Evolutionary conservation across 2,797 vertebrate species (phyloP).

Genomic region (Onychomys torridus): DNA sequence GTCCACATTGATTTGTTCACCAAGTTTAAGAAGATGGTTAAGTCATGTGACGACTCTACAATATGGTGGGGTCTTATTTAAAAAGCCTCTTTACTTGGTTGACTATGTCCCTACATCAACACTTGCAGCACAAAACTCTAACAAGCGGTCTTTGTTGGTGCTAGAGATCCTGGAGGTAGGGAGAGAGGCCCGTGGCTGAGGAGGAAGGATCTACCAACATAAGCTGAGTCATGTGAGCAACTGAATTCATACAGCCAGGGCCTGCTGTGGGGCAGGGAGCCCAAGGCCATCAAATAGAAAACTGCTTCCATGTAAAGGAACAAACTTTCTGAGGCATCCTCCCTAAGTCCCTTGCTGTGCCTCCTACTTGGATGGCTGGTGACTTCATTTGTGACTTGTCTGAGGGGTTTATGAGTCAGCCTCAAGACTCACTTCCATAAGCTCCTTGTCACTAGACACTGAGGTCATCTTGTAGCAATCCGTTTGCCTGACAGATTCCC

Average conservation of each 20-base stretch:
- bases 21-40: slow-evolving; percentile 54
- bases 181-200: slow-evolving; percentile 7
- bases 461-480: background rate
- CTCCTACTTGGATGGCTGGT: slow-evolving; percentile 57
- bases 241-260: slow-evolving; percentile 68
- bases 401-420: slow-evolving; percentile 71
- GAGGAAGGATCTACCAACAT: slow-evolving; percentile 58
- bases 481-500: background rate
- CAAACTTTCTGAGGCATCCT: slow-evolving; percentile 74
- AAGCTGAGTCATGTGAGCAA: slow-evolving; percentile 44
- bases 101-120: background rate
- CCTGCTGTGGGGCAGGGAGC: slow-evolving; percentile 62
- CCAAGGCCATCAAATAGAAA: slow-evolving; percentile 78
- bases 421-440: slow-evolving; percentile 66
- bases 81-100: slow-evolving; percentile 79
- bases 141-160: background rate
- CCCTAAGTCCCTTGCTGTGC: slow-evolving; percentile 63
- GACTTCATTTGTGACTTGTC: slow-evolving; percentile 75
- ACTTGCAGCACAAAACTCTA: slow-evolving; percentile 50
- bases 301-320: slow-evolving; percentile 81
- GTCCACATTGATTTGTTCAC: slow-evolving; percentile 61
- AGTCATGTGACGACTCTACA: background rate
- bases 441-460: slow-evolving; percentile 55
- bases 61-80: slow-evolving; percentile 67
- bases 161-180: background rate